phyloP scores from a whole-genome alignment of 2,888 invertebrate species.

The Pristionchus fissidentatus region DNA sequence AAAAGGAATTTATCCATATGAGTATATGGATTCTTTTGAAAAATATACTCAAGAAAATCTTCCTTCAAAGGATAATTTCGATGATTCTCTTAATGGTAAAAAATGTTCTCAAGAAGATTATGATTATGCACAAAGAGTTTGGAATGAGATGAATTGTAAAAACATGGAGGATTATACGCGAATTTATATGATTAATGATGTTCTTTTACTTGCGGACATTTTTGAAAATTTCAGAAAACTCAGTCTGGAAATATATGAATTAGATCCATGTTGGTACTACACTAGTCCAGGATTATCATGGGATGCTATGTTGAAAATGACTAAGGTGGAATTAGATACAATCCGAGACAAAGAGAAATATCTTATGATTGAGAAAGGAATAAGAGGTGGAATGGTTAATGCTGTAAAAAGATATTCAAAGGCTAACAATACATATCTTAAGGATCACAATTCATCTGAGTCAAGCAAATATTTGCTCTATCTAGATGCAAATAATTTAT shows the following conservation, averaged over 20 bases:
- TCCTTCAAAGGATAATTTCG: constrained; percentile 52
- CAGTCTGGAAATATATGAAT: constrained; percentile 61
- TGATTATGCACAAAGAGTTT: constrained; percentile 46
- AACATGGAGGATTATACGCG: constrained; percentile 63
- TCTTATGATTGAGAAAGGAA: too few species aligned
- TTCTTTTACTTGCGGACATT: constrained; percentile 70
- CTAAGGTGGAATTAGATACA: constrained; percentile 64
- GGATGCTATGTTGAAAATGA: constrained; percentile 70
- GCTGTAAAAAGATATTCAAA: constrained; percentile 67
- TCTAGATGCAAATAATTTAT: constrained; percentile 69
- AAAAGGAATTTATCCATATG: constrained; percentile 72
- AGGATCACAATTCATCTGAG: constrained; percentile 54
- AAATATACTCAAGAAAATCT: constrained; percentile 63
- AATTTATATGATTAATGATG: constrained; percentile 66
- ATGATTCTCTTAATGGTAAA: constrained; percentile 50
- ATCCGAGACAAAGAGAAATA: constrained; percentile 69
- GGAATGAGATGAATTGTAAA: constrained; percentile 60
- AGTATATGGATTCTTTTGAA: constrained; percentile 65
- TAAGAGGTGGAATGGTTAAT: too few species aligned
- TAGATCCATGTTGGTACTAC: constrained; percentile 71
- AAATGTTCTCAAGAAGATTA: constrained; percentile 56
- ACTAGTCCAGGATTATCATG: constrained; percentile 72
- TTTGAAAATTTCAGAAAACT: constrained; percentile 73
- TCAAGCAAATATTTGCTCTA: constrained; percentile 51
- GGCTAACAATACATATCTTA: constrained; percentile 66